These are phyloP conservation scores for Rhipidura dahli DNA, from an alignment of 2,113 vertebrate species.

Conservation along the genomic window DNA sequence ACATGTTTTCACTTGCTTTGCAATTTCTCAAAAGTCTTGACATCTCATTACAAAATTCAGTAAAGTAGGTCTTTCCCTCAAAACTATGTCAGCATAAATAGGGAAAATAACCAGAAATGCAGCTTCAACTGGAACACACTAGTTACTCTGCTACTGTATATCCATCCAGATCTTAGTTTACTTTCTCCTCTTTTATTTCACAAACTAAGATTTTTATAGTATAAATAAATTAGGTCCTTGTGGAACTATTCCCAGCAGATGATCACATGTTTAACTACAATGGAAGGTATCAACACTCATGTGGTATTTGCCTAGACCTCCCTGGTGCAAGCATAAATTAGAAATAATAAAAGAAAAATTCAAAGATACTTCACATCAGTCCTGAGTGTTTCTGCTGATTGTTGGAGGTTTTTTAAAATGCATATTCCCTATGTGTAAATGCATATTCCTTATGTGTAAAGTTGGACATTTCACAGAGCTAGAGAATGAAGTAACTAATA, in stretches of 20 bases:
- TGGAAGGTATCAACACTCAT: background rate
- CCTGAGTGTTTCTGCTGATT: background rate
- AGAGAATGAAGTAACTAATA: background rate
- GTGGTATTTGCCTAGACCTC: background rate
- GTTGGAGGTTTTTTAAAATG: background rate
- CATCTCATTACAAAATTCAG: background rate
- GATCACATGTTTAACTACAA: background rate
- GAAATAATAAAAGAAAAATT: background rate
- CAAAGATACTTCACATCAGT: background rate
- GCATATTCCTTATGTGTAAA: background rate
- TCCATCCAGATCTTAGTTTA: background rate
- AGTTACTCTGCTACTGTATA: background rate
- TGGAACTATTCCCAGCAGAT: background rate
- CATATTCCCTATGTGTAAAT: background rate
- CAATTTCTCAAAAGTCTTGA: slow-evolving; percentile 5
- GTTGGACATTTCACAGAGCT: background rate
- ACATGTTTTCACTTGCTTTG: background rate
- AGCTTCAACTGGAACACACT: background rate
- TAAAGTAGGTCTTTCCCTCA: background rate
- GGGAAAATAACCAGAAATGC: background rate
- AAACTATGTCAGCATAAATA: background rate
- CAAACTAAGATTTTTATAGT: background rate
- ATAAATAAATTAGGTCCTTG: background rate
- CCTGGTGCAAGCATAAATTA: background rate
- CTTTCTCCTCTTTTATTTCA: background rate